Evolutionary conservation across 1,140 invertebrate genomes (phyloP).

Genomic region (Maconellicoccus hirsutus): DNA sequence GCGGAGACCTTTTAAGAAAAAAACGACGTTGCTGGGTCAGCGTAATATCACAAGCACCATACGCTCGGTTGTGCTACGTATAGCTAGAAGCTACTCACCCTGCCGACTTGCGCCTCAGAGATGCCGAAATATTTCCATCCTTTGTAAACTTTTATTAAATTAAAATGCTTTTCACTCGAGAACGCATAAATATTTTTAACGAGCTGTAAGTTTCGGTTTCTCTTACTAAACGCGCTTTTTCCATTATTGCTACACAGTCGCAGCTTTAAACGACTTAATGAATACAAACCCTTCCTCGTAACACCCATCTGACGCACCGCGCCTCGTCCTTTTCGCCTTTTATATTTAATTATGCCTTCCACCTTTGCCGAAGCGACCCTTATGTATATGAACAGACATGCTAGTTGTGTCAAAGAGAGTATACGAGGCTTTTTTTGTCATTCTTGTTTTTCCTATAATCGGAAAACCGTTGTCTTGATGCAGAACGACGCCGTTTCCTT

Average conservation of each 20-base stretch:
- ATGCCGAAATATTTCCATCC: too few species aligned
- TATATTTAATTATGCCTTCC: background rate
- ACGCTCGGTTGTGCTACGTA: too few species aligned
- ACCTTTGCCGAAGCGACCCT: background rate
- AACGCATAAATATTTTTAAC: slow-evolving; percentile 9
- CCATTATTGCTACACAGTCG: slow-evolving; percentile 7
- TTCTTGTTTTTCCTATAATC: too few species aligned
- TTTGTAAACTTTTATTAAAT: slow-evolving; percentile 10
- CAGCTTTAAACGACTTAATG: slow-evolving; percentile 8
- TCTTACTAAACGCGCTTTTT: background rate
- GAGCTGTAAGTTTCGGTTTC: background rate
- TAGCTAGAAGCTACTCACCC: too few species aligned
- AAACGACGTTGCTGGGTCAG: too few species aligned
- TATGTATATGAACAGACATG: background rate
- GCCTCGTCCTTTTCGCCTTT: background rate
- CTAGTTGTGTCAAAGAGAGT: background rate
- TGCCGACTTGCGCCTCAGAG: too few species aligned
- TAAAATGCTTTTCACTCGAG: background rate
- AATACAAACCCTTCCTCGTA: background rate
- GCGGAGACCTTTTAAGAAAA: too few species aligned
- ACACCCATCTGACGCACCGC: background rate
- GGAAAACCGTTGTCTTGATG: background rate
- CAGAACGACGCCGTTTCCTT: too few species aligned
- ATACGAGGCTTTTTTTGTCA: too few species aligned
- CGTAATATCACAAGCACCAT: too few species aligned